Percentiles rank a stretch among this genome's conserved stretches.
Evolutionary conservation across 2,888 invertebrate genomes (phyloP).

Genomic region (Odiellus spinosus): DNA sequence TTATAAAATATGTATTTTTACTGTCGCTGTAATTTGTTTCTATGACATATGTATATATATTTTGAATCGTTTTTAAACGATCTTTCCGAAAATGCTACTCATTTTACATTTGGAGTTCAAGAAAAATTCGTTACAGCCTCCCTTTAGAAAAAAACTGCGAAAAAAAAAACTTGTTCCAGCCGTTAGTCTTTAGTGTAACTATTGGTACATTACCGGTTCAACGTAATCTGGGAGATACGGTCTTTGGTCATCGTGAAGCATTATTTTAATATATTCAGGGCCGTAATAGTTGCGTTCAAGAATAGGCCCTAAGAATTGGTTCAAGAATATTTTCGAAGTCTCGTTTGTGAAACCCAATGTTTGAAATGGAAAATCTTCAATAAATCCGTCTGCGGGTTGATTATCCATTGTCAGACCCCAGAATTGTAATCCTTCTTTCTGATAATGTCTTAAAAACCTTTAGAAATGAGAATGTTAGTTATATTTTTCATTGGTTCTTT

Average conservation of each 20-base stretch:
- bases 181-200: no score
- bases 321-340: conserved; percentile 47
- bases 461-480: conserved; percentile 12
- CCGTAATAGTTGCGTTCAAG: conserved; percentile 42
- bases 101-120: no score
- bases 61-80: no score
- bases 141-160: no score
- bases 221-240: conserved; percentile 30
- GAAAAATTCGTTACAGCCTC: no score
- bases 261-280: conserved; percentile 40
- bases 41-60: no score
- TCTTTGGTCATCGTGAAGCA: conserved; percentile 52
- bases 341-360: conserved; percentile 56
- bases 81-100: no score
- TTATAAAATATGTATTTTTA: no score
- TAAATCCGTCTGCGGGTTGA: conserved; percentile 48
- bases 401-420: conserved; percentile 82
- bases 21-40: no score
- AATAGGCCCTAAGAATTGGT: conserved; percentile 54
- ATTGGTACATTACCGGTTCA: conserved; percentile 13
- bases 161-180: no score
- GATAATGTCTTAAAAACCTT: conserved; percentile 62
- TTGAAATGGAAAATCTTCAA: conserved; percentile 42
- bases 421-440: conserved; percentile 39
- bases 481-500: no score